A percentile compares a stretch with the other conserved stretches of the same genome.
phyloP scores from a whole-genome alignment of 2,113 vertebrate genomes.

The Petaurus breviceps region DNA sequence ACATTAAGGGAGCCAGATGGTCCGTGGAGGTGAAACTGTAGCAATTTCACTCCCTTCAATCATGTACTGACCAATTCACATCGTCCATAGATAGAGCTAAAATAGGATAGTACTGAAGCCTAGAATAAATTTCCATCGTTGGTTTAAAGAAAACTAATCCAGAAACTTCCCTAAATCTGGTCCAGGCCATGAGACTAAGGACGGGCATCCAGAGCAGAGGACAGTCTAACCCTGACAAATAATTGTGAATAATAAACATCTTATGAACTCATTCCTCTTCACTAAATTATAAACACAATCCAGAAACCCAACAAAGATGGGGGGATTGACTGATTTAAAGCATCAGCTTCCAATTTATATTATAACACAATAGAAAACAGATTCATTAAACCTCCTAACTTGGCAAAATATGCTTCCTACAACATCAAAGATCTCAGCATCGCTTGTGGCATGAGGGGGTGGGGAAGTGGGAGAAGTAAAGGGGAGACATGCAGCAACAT shows the following conservation, averaged over 20 bases:
- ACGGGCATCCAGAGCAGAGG: background rate
- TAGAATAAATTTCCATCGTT: background rate
- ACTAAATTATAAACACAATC: background rate
- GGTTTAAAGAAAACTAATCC: background rate
- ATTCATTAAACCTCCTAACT: background rate
- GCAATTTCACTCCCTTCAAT: background rate
- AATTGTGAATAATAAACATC: background rate
- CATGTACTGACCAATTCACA: background rate
- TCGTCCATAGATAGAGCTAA: background rate
- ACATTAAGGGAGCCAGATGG: background rate
- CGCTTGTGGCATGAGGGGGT: background rate
- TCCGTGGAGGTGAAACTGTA: background rate
- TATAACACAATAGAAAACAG: conserved; percentile 3
- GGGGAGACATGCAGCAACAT: background rate
- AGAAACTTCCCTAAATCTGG: background rate
- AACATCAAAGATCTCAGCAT: background rate
- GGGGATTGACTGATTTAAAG: background rate
- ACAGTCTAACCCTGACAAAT: background rate
- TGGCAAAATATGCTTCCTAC: background rate
- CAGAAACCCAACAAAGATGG: background rate
- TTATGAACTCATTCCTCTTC: background rate
- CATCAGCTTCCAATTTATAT: background rate
- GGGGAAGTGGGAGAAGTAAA: background rate
- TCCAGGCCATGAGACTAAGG: background rate
- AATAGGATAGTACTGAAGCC: background rate